phyloP scores from a whole-genome alignment of 2,797 vertebrate genomes.

The Gallirallus australis region DNA sequence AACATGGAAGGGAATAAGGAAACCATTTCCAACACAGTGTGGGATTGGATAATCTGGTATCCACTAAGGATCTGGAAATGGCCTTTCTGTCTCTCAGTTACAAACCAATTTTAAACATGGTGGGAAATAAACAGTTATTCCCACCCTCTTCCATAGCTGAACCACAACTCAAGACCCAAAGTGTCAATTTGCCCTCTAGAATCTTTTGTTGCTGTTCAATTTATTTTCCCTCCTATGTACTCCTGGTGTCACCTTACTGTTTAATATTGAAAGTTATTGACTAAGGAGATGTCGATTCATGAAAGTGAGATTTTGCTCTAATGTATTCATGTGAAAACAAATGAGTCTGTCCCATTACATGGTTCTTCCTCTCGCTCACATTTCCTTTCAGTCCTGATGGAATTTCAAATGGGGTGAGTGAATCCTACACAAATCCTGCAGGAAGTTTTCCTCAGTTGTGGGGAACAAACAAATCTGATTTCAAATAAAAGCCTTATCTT shows the following conservation, averaged over 20 bases:
- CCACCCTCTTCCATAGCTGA: background rate
- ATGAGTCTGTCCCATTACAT: background rate
- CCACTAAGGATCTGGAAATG: background rate
- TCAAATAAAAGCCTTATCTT: background rate
- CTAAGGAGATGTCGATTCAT: constrained; percentile 56
- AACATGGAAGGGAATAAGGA: background rate
- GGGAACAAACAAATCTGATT: background rate
- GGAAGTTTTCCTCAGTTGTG: background rate
- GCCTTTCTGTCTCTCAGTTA: background rate
- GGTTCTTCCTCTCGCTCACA: constrained; percentile 1
- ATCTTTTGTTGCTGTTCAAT: constrained; percentile 37
- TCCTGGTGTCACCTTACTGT: constrained; percentile 53
- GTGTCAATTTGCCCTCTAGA: constrained; percentile 35
- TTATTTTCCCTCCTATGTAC: constrained; percentile 41
- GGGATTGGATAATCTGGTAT: background rate
- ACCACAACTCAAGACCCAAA: constrained; percentile 9
- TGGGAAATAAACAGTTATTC: background rate
- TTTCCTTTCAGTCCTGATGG: constrained; percentile 25
- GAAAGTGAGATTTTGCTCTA: constrained; percentile 38
- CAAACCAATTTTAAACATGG: background rate
- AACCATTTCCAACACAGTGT: background rate
- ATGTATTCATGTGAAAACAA: constrained; percentile 46
- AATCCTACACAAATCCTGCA: background rate
- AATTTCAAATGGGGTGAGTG: background rate
- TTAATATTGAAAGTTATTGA: constrained; percentile 63